Base-by-base conservation (phyloP, 2,888 invertebrate species). In the Cosmia pyralina region DNA sequence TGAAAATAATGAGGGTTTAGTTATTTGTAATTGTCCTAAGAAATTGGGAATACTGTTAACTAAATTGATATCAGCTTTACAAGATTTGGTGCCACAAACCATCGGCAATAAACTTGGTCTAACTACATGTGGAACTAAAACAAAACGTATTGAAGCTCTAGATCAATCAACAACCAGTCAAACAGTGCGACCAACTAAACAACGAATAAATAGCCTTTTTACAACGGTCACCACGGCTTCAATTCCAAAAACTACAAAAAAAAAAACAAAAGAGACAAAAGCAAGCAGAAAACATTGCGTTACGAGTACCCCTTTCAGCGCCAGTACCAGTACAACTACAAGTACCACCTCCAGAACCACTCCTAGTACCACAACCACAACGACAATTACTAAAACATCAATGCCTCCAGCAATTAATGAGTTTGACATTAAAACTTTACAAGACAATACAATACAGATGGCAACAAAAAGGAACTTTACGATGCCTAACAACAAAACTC, bases 11-110 rank as follows among this genome's bases (percentile, higher is more conserved):
- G 46, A 62, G 1, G 0, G 13, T 22, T 6, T 13, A 13, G 13
- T 46, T 19, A 48, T 1, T 66, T 94, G 94, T 77, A 90, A 86
- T 74, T 95, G 94, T 81, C 87, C 90, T 4, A 86, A 85, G 46
- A 88, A 90, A 53, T 52, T 93, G 15, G 83, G 87, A 15, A 58
- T 85, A 6, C 75, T 90, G 5, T 83, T 91, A 57, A 85, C 64
- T 59, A 93, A 91, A 87, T 83, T 93, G 34, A 76, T 93, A 38
- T 53, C 72, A 44, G 85, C 85, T 58, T 80, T 94, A 58, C 87
- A 91, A 81, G 86, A 88, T 48, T 65, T 93, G 6, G 72, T 92
- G 34, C 88, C 91, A 48, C 80, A 87, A 66, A 77, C 70, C 3
- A 52, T 75, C 1, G 38, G 13, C 69, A 58, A 64, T 28, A 77